Conservation (phyloP, 2,113 vertebrate species). For the Corythaeola cristata region DNA sequence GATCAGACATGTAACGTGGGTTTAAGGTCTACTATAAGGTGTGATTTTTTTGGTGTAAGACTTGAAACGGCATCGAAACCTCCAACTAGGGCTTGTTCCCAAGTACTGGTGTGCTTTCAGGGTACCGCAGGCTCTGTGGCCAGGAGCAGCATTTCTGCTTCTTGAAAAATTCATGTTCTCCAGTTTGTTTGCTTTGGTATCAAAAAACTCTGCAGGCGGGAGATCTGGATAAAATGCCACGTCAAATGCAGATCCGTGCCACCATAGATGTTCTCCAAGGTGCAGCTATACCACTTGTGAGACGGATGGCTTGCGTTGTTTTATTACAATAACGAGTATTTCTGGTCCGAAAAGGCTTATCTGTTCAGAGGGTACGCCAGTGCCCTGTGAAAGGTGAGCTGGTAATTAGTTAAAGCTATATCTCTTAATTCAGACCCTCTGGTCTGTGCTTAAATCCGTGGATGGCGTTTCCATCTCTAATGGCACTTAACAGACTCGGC, state of each 20-base stretch:
- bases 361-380: conserved; percentile 16
- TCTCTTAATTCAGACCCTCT: background rate
- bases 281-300: conserved; percentile 26
- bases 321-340: conserved; percentile 53
- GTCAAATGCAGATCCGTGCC: conserved; percentile 32
- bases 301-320: conserved; percentile 30
- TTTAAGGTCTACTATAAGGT: background rate
- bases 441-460: background rate
- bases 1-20: rapidly evolving
- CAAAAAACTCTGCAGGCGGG: background rate
- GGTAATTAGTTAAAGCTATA: conserved; percentile 13
- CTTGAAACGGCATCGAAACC: background rate
- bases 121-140: background rate
- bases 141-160: background rate
- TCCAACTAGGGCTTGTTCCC: too few species aligned
- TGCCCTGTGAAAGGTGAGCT: background rate
- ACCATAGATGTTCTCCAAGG: conserved; percentile 5
- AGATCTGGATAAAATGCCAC: background rate
- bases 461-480: background rate
- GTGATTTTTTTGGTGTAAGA: background rate
- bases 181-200: background rate
- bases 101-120: background rate
- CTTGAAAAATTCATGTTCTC: background rate
- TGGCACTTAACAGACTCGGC: rapidly evolving
- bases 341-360: conserved; percentile 37